phyloP scores from a whole-genome alignment of 2,113 vertebrate species.

The Syngnathus typhle region DNA sequence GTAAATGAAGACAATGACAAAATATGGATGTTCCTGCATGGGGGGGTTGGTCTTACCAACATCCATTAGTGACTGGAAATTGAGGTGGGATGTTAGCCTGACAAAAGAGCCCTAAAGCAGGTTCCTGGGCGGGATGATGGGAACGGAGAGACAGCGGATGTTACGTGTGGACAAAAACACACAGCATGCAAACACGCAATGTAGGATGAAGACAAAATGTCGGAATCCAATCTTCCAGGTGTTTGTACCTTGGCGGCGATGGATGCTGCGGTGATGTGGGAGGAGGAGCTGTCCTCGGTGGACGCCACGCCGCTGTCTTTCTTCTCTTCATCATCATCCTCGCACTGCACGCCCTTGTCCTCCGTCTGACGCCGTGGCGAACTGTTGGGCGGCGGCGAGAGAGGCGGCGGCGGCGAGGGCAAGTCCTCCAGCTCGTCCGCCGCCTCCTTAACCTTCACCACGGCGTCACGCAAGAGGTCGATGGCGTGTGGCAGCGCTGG shows the following conservation, averaged over 20 bases:
- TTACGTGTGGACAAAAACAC: conserved; percentile 16
- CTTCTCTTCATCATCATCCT: conserved; percentile 96
- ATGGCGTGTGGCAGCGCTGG: conserved; percentile 97
- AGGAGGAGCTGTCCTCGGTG: conserved; percentile 94
- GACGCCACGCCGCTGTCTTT: conserved; percentile 97
- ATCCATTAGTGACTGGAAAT: conserved; percentile 50
- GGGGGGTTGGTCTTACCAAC: conserved; percentile 51
- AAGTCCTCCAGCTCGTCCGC: conserved; percentile 93
- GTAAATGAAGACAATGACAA: conserved; percentile 28
- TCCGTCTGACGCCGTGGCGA: conserved; percentile 90
- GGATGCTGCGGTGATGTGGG: conserved; percentile 92
- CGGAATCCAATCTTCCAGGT: not conserved
- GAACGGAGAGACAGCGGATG: conserved; percentile 38
- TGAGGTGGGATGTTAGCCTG: conserved; percentile 50
- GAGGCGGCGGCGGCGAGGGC: conserved; percentile 91
- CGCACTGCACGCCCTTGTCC: conserved; percentile 95
- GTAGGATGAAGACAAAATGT: not conserved
- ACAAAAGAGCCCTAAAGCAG: conserved; percentile 44
- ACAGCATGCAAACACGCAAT: conserved; percentile 10
- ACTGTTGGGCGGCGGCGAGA: conserved; percentile 87
- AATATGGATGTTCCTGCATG: conserved; percentile 13
- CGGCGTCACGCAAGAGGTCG: conserved; percentile 90
- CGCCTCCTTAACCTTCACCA: conserved; percentile 95
- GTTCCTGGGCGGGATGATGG: conserved; percentile 43
- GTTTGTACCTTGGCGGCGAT: conserved; percentile 87